These are phyloP conservation scores for Serilophus lunatus DNA, from an alignment of 2,113 vertebrate genomes.

Conservation along the genomic window DNA sequence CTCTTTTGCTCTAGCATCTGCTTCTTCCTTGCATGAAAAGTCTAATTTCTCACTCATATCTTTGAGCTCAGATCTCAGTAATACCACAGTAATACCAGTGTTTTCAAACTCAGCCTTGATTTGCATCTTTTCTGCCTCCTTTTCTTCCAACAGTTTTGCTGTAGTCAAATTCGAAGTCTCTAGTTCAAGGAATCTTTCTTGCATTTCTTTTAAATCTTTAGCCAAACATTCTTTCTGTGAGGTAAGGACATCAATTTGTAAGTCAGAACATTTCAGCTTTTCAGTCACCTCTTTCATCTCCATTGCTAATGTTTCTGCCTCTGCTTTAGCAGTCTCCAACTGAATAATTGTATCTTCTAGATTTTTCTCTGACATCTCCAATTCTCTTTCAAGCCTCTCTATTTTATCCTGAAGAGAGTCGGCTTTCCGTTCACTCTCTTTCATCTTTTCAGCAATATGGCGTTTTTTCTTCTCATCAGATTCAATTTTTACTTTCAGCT, in stretches of 20 bases:
- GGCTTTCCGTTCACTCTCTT: slow-evolving; percentile 74
- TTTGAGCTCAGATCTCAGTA: slow-evolving; percentile 71
- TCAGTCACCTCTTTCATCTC: slow-evolving; percentile 25
- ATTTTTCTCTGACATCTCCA: slow-evolving; percentile 77
- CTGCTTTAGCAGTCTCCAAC: slow-evolving; percentile 78
- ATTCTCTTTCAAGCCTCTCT: slow-evolving; percentile 77
- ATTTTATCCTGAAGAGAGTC: slow-evolving; percentile 77
- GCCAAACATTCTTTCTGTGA: slow-evolving; percentile 75
- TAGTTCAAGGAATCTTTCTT: slow-evolving; percentile 27
- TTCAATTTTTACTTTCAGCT: slow-evolving; percentile 86
- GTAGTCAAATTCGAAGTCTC: slow-evolving; percentile 24
- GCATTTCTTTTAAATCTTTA: slow-evolving; percentile 59
- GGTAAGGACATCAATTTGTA: slow-evolving; percentile 60
- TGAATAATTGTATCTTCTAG: slow-evolving; percentile 80
- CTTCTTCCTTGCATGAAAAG: slow-evolving; percentile 47
- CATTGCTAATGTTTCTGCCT: slow-evolving; percentile 73
- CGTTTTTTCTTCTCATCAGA: slow-evolving; percentile 84
- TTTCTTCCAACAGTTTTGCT: slow-evolving; percentile 57
- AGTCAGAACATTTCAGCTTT: slow-evolving; percentile 6
- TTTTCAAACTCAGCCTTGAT: slow-evolving; percentile 52
- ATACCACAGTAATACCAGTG: slow-evolving; percentile 8
- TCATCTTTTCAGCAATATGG: slow-evolving; percentile 76
- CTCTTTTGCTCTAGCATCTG: slow-evolving; percentile 33
- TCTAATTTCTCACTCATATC: slow-evolving; percentile 47
- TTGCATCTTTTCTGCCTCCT: slow-evolving; percentile 53